Evolutionary conservation across 2,888 invertebrate genomes (phyloP), one percentile per base, ranked within the genome.

Genomic region (Megalurothrips usitatus): DNA sequence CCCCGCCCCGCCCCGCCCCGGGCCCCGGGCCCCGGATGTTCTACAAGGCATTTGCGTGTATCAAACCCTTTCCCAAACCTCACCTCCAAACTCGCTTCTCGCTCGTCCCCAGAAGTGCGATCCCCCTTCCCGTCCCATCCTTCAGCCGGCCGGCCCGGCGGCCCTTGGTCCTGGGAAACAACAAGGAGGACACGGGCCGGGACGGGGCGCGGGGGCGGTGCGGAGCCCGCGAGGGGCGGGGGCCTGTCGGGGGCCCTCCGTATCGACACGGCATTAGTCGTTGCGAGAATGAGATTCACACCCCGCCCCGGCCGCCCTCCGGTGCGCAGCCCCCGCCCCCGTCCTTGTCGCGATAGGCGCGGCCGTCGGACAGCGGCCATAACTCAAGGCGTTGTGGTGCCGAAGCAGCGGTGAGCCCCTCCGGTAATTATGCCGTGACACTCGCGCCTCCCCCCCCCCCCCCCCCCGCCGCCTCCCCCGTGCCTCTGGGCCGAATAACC

Each of bases 21-120:
- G 1, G 58, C 58, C 52, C 52, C 52, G 6, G 4, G 1, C 14
- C 58, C 58, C 58, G 58, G 58, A 58, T 58, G 58, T 58, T 58
- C 58, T 58, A 58, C 58, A 58, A 58, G 58, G 58, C 58, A 58
- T 58, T 58, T 58, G 58, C 58, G 58, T 58, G 58, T 58, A 58
- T 58, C 58, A 58, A 58, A 58, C 58, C 58, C 34, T 43, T 43
- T 43, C 34, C 34, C 34, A 43, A 43, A 43, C 34, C 34, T 43
- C 34, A 43, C 34, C 34, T 43, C 34, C 34, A 43, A 43, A 43
- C 34, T 43, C 34, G 34, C 34, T 43, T 43, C 34, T 43, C 34
- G 34, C 34, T 43, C 34, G 34, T 43, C 34, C 34, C 34, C 34
- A 43, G 34, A 43, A 43, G 34, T 43, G 34, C 34, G 58, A 58